A percentile compares a stretch with the other conserved stretches of the same genome.
Evolutionary conservation across 2,888 invertebrate species (phyloP).

Genomic region (Phyllotreta striolata): DNA sequence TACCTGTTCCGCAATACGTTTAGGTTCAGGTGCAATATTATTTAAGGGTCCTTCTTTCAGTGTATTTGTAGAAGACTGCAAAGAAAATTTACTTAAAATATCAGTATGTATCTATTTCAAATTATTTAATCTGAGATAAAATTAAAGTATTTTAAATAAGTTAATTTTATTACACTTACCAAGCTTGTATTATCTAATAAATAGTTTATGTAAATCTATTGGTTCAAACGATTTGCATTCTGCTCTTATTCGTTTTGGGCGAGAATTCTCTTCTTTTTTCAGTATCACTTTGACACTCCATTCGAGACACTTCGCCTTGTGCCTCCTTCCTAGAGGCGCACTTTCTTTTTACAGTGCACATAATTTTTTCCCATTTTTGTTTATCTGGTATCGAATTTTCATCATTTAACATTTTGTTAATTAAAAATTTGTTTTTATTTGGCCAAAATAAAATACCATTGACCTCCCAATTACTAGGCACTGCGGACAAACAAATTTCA

Average conservation of each 20-base stretch:
- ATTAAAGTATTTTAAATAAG: too few relatives aligned
- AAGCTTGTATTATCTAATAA: too few relatives aligned
- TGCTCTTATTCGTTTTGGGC: background rate
- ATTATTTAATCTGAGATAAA: too few relatives aligned
- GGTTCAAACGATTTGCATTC: too few relatives aligned
- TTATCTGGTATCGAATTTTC: slow-evolving; percentile 2
- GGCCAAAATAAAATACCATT: slow-evolving; percentile 6
- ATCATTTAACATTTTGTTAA: slow-evolving; percentile 4
- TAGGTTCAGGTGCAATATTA: too few relatives aligned
- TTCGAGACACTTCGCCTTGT: background rate
- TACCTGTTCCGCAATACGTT: too few relatives aligned
- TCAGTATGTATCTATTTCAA: too few relatives aligned
- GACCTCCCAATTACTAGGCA: slow-evolving; percentile 16
- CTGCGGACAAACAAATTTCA: slow-evolving; percentile 7
- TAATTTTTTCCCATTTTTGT: background rate
- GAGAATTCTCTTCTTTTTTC: background rate
- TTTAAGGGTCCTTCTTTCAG: too few relatives aligned
- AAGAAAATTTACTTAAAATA: too few relatives aligned
- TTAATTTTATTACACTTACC: too few relatives aligned
- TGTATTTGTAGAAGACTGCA: too few relatives aligned
- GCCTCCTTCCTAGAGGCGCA: background rate
- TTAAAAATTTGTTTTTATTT: slow-evolving; percentile 1
- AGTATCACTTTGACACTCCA: slow-evolving; percentile 6
- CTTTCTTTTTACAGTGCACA: background rate
- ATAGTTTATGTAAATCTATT: too few relatives aligned